Percentiles rank a stretch among this genome's conserved stretches.
phyloP scores from a whole-genome alignment of 1,140 invertebrate genomes.

The Hylaeus volcanicus region DNA sequence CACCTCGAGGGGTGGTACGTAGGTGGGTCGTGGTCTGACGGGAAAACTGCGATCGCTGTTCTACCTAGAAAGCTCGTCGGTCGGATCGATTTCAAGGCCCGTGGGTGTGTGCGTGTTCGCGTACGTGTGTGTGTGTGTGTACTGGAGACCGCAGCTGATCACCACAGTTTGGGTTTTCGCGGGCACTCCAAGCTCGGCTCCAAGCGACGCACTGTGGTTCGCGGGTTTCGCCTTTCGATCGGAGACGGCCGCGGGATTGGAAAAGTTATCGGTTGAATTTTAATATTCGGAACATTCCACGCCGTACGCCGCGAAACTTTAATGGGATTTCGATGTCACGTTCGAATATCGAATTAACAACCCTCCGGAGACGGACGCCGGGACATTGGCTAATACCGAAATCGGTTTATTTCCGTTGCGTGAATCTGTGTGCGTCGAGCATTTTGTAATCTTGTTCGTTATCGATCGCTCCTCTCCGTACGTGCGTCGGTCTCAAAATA shows the following conservation, averaged over 20 bases:
- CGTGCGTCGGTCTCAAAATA: background rate
- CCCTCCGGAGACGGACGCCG: background rate
- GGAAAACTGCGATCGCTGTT: conserved; percentile 31
- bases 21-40: background rate
- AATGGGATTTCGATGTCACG: conserved; percentile 30
- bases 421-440: conserved; percentile 7
- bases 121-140: background rate
- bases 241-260: background rate
- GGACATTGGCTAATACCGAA: conserved; percentile 9
- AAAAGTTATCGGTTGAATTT: background rate
- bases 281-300: background rate
- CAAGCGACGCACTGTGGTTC: background rate
- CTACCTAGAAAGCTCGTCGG: background rate
- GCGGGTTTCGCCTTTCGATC: no score
- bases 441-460: conserved; percentile 30
- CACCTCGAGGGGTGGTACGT: no score
- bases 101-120: background rate
- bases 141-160: conserved; percentile 43
- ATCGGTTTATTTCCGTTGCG: conserved; percentile 26
- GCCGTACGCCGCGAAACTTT: background rate
- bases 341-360: conserved; percentile 35
- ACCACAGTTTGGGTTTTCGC: background rate
- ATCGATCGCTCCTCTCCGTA: conserved; percentile 22
- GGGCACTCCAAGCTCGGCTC: background rate
- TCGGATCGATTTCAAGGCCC: conserved; percentile 55